Evolutionary conservation across 2,797 vertebrate species (phyloP).

Genomic region (Otolemur crassicaudatus): DNA sequence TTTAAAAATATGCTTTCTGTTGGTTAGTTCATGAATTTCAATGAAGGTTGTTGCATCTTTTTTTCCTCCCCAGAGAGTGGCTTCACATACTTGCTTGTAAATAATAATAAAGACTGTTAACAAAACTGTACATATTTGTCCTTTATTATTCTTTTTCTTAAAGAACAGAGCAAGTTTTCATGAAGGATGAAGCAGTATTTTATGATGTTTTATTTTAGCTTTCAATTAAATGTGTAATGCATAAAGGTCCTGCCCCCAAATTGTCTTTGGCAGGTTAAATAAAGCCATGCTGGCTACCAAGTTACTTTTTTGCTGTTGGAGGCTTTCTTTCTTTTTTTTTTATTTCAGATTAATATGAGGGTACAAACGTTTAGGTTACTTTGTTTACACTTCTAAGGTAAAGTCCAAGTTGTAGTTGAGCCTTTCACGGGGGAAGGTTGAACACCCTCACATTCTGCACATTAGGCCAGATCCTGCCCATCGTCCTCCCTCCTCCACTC

Average conservation of each 20-base stretch:
- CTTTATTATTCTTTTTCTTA: neutral
- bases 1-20: conserved; percentile 60
- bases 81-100: conserved; percentile 19
- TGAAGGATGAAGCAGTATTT: conserved; percentile 9
- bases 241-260: neutral
- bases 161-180: neutral
- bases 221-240: conserved; percentile 42
- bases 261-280: neutral
- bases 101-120: neutral
- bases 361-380: too few relatives aligned
- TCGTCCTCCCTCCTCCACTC: too few relatives aligned
- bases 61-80: neutral
- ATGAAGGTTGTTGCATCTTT: neutral
- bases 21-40: conserved; percentile 34
- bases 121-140: neutral
- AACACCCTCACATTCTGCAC: too few relatives aligned
- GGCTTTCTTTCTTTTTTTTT: conserved; percentile 11
- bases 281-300: neutral
- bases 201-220: conserved; percentile 46
- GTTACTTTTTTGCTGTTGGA: neutral
- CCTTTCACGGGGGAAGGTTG: too few relatives aligned
- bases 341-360: too few relatives aligned
- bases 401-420: too few relatives aligned
- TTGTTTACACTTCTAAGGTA: too few relatives aligned
- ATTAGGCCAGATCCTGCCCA: too few relatives aligned